A percentile compares a stretch with the other conserved stretches of the same genome.
These are phyloP conservation scores for Drosophila simulans DNA, from an alignment of 1,140 invertebrate species.

Conservation along the genomic window DNA sequence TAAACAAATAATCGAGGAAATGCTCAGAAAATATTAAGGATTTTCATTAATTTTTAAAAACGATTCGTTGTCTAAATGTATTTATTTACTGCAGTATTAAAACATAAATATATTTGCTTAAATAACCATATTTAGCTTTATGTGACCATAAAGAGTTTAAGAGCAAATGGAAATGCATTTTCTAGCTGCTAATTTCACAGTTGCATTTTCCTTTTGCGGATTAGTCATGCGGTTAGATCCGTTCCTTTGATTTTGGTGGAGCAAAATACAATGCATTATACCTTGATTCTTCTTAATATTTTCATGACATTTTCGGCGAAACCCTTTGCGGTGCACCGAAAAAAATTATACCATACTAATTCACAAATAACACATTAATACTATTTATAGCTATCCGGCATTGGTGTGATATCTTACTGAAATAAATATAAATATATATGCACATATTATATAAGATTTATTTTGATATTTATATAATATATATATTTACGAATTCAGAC, in stretches of 20 bases:
- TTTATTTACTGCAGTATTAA: background rate
- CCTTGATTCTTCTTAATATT: background rate
- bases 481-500: too few relatives aligned
- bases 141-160: too few relatives aligned
- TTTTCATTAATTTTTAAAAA: background rate
- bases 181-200: too few relatives aligned
- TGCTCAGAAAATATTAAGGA: background rate
- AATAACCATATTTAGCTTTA: too few relatives aligned
- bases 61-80: background rate
- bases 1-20: conserved; percentile 9
- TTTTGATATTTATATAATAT: too few relatives aligned
- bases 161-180: too few relatives aligned
- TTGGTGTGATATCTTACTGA: too few relatives aligned
- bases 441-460: too few relatives aligned
- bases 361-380: too few relatives aligned
- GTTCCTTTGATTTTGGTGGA: background rate
- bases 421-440: too few relatives aligned
- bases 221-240: background rate
- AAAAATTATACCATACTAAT: background rate
- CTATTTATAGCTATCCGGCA: too few relatives aligned
- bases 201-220: background rate
- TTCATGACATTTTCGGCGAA: background rate
- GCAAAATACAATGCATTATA: background rate
- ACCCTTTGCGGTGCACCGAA: background rate
- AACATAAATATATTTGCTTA: background rate